Conservation (phyloP, 1,140 invertebrate species). For the Pogonus chalceus region DNA sequence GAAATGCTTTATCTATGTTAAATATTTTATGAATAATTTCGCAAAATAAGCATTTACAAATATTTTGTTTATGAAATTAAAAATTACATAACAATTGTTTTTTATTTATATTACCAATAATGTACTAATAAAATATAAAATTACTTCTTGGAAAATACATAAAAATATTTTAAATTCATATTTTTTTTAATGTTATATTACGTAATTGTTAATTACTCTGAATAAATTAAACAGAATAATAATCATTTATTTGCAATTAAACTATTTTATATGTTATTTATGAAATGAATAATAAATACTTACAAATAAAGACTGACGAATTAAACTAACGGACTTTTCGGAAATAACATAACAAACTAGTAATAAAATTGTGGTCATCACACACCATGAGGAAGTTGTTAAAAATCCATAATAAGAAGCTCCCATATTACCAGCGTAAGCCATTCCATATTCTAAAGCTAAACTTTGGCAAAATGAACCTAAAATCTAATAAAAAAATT, state of each 20-base stretch:
- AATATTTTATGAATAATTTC: no score
- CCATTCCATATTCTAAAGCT: conserved; percentile 60
- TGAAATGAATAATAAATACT: conserved; percentile 40
- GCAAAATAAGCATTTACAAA: no score
- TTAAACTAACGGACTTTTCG: conserved; percentile 57
- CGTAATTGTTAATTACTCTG: background rate
- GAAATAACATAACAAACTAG: conserved; percentile 66
- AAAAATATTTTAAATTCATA: conserved; percentile 8
- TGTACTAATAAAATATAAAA: no score
- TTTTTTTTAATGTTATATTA: background rate
- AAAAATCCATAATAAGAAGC: conserved; percentile 64
- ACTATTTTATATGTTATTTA: background rate
- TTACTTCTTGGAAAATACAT: no score
- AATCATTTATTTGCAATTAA: background rate
- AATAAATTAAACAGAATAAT: background rate
- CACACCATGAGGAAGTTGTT: conserved; percentile 61
- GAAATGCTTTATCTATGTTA: no score
- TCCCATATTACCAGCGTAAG: conserved; percentile 54
- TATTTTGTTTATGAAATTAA: no score
- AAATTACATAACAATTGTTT: no score
- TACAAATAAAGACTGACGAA: conserved; percentile 70
- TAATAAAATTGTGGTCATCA: conserved; percentile 59
- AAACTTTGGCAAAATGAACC: conserved; percentile 66
- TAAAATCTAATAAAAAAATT: conserved; percentile 45
- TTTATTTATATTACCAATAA: no score